phyloP scores from a whole-genome alignment of 2,797 vertebrate genomes.

The Lacerta bilineata region DNA sequence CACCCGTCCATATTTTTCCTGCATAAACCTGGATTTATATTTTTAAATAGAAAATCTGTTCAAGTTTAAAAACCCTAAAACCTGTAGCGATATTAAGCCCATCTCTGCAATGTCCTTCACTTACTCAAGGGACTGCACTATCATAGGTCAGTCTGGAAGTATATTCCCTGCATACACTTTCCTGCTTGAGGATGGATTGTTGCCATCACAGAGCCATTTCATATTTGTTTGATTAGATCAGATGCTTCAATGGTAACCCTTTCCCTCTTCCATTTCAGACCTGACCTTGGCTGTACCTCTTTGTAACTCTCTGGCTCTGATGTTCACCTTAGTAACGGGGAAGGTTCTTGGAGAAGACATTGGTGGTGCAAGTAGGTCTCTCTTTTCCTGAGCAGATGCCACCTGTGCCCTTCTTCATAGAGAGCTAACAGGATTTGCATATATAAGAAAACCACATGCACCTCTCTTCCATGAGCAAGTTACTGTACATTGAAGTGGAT shows the following conservation, averaged over 20 bases:
- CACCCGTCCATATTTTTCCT: too few species aligned
- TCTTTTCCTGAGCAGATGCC: background rate
- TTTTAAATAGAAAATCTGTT: too few species aligned
- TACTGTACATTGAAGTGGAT: background rate
- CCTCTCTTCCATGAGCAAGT: background rate
- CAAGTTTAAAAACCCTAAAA: too few species aligned
- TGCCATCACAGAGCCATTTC: background rate
- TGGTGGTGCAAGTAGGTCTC: slow-evolving; percentile 90
- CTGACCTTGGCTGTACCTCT: slow-evolving; percentile 93
- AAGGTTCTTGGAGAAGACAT: slow-evolving; percentile 92
- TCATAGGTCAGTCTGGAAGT: background rate
- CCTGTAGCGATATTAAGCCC: too few species aligned
- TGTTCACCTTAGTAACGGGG: slow-evolving; percentile 91
- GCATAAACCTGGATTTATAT: too few species aligned
- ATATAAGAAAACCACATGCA: too few species aligned
- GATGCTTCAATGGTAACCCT: background rate
- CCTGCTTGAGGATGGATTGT: background rate
- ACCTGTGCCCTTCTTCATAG: background rate
- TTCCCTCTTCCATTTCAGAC: slow-evolving; percentile 79
- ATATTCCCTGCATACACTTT: background rate
- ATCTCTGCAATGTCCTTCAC: too few species aligned
- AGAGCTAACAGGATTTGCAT: background rate
- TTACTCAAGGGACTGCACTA: too few species aligned
- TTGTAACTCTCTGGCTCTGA: slow-evolving; percentile 92
- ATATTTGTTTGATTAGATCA: slow-evolving; percentile 5